Evolutionary conservation across 2,888 invertebrate genomes (phyloP).

Genomic region (Drosophila ezoana): DNA sequence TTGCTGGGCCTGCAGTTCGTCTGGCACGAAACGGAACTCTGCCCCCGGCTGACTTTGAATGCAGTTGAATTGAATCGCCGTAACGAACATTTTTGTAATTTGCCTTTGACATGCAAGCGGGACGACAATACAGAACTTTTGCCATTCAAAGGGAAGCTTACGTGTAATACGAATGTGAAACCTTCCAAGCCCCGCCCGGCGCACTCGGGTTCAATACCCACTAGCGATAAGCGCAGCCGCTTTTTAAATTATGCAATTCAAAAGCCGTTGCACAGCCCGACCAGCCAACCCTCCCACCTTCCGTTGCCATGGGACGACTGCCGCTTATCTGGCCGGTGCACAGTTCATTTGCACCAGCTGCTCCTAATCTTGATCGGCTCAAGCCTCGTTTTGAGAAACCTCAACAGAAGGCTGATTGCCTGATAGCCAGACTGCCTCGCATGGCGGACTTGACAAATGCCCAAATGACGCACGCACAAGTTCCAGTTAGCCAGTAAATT

Average conservation of each 20-base stretch:
- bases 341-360: constrained; percentile 32
- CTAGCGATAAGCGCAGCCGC: constrained; percentile 28
- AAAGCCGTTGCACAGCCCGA: constrained; percentile 6
- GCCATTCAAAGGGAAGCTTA: constrained; percentile 12
- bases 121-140: constrained; percentile 60
- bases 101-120: constrained; percentile 73
- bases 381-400: constrained; percentile 7
- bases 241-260: constrained; percentile 49
- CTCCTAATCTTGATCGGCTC: constrained; percentile 21
- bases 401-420: constrained; percentile 5
- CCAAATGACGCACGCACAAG: too few relatives aligned
- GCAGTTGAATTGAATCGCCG: constrained; percentile 52
- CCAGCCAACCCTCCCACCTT: too few relatives aligned
- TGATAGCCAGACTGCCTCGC: constrained; percentile 4
- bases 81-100: constrained; percentile 61
- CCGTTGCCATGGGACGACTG: not conserved
- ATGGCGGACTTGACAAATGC: too few relatives aligned
- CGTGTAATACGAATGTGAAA: constrained; percentile 46
- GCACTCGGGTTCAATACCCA: constrained; percentile 53
- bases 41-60: constrained; percentile 40
- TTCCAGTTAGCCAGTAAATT: too few relatives aligned
- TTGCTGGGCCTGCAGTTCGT: constrained; percentile 10
- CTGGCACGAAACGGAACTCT: constrained; percentile 36
- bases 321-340: constrained; percentile 33
- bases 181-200: not conserved